Conservation (phyloP, 2,113 vertebrate species). For the Bombycilla garrulus region DNA sequence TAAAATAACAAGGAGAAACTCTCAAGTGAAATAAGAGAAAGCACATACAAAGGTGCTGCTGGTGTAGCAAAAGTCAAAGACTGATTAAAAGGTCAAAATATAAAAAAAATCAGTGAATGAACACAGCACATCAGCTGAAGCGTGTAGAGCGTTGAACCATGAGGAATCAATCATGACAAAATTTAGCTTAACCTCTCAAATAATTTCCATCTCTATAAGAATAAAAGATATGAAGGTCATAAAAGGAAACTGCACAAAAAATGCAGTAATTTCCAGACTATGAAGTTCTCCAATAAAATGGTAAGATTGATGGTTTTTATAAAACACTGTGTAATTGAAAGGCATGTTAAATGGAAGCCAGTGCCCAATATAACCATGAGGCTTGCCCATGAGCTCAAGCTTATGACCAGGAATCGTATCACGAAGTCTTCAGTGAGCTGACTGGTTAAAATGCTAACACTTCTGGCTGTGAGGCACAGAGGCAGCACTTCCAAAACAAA, state of each 20-base stretch:
- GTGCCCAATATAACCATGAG: neutral
- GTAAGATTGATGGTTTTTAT: neutral
- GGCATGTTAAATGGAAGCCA: neutral
- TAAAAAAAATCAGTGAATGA: neutral
- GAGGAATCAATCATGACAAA: neutral
- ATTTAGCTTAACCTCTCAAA: neutral
- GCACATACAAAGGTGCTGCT: neutral
- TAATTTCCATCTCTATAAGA: neutral
- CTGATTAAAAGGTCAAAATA: neutral
- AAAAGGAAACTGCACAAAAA: neutral
- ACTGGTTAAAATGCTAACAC: neutral
- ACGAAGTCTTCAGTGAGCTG: neutral
- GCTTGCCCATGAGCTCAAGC: neutral
- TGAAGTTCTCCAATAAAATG: neutral
- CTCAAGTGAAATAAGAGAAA: neutral
- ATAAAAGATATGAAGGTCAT: neutral
- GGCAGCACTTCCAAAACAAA: neutral
- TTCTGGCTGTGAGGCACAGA: neutral
- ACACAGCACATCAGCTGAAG: neutral
- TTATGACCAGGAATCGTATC: neutral
- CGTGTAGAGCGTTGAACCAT: neutral
- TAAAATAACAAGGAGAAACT: neutral
- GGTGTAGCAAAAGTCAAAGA: neutral
- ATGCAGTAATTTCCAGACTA: neutral
- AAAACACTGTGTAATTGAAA: neutral